These are phyloP conservation scores for Meles meles DNA, from an alignment of 2,113 vertebrate genomes.

Conservation along the genomic window DNA sequence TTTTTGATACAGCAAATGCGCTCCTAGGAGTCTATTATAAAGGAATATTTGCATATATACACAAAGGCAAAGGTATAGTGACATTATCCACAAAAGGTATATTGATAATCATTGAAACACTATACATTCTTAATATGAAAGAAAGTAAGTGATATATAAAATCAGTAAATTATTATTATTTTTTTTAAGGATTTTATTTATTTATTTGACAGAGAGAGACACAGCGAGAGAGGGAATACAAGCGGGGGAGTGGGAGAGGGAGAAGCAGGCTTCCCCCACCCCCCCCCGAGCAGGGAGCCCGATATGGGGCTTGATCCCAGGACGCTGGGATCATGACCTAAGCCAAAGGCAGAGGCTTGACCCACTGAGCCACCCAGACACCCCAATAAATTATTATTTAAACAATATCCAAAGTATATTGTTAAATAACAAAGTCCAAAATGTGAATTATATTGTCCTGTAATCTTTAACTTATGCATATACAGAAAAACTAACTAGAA, in stretches of 20 bases:
- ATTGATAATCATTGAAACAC: background rate
- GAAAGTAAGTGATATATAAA: background rate
- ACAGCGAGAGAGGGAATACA: too few species aligned
- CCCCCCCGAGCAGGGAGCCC: too few species aligned
- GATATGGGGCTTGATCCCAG: too few species aligned
- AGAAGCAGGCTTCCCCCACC: too few species aligned
- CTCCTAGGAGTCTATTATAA: background rate
- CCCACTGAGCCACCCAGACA: too few species aligned
- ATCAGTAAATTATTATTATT: background rate
- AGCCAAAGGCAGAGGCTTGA: too few species aligned
- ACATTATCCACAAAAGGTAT: background rate
- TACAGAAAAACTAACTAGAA: background rate
- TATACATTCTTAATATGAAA: background rate
- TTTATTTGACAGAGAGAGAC: too few species aligned
- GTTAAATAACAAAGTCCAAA: background rate
- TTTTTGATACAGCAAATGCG: background rate
- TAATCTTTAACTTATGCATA: background rate
- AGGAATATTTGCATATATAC: background rate
- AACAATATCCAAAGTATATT: background rate
- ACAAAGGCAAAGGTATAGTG: background rate
- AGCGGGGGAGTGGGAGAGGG: too few species aligned
- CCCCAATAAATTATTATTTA: background rate
- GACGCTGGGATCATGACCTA: too few species aligned
- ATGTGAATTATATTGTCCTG: background rate
- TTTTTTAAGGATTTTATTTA: too few species aligned